Conservation (phyloP, 2,113 vertebrate genomes). For the Leptobrachium ailaonicum region DNA sequence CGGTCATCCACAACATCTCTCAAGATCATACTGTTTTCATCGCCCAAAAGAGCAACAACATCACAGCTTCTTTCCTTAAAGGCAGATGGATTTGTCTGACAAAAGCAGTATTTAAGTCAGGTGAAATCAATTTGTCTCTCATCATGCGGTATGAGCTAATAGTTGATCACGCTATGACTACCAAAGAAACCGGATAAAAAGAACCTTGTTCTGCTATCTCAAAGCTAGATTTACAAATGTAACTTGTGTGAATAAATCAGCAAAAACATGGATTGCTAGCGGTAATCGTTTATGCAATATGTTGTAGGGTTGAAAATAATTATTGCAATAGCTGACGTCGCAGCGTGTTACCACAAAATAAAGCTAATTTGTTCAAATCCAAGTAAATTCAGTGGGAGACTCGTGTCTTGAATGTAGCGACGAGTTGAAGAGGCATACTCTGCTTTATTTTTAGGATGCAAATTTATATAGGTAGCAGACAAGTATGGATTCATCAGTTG, state of each 20-base stretch:
- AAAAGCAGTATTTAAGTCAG: conserved; percentile 41
- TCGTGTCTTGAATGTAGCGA: no score
- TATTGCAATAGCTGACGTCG: no score
- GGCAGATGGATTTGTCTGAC: conserved; percentile 35
- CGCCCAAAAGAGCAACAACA: conserved; percentile 15
- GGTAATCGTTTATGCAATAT: no score
- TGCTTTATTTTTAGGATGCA: no score
- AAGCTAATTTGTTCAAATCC: no score
- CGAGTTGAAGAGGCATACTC: no score
- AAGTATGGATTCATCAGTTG: no score
- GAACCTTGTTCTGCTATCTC: background rate
- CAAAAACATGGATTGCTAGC: background rate
- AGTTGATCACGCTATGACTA: background rate
- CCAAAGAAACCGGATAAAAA: conserved; percentile 8
- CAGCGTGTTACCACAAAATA: no score
- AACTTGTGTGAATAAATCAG: background rate
- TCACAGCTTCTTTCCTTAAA: conserved; percentile 30
- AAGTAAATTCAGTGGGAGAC: no score
- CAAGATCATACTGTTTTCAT: conserved; percentile 5
- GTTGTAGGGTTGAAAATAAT: no score
- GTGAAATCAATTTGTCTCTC: conserved; percentile 42
- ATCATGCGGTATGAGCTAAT: conserved; percentile 27
- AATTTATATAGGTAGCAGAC: no score
- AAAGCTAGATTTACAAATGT: background rate
- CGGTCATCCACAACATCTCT: background rate